phyloP scores from a whole-genome alignment of 53 echinoderm and acorn worm genomes.

The Paelopatides confundens region DNA sequence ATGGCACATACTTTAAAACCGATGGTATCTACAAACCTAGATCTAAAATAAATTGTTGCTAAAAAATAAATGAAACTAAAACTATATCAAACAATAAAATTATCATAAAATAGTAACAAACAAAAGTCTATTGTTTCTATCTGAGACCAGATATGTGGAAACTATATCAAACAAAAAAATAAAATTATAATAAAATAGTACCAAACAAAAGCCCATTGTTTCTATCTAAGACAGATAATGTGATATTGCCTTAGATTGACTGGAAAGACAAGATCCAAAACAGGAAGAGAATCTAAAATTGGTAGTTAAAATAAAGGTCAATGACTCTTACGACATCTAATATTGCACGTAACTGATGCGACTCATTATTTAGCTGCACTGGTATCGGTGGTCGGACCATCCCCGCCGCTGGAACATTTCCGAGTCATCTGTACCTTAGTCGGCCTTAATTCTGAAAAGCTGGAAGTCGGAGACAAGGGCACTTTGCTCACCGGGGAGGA shows the following conservation, averaged over 20 bases:
- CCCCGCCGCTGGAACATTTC: not conserved
- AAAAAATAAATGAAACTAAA: too few relatives aligned
- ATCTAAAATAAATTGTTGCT: too few relatives aligned
- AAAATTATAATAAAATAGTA: too few relatives aligned
- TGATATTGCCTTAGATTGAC: not conserved
- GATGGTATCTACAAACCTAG: too few relatives aligned
- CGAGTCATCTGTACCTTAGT: slow-evolving; percentile 4
- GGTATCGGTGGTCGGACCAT: not conserved
- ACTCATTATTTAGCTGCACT: not conserved
- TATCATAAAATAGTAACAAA: too few relatives aligned
- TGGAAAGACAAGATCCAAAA: not conserved
- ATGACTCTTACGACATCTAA: not conserved
- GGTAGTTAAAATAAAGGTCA: not conserved
- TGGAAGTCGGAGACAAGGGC: slow-evolving; percentile 21
- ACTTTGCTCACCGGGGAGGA: slow-evolving; percentile 14
- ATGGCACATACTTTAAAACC: too few relatives aligned
- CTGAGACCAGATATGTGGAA: too few relatives aligned
- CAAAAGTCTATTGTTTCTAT: too few relatives aligned
- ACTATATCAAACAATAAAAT: too few relatives aligned
- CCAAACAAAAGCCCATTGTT: not conserved
- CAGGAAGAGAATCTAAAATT: not conserved
- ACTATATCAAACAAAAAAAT: too few relatives aligned
- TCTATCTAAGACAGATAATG: not conserved
- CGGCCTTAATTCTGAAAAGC: slow-evolving; percentile 18
- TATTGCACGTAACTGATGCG: not conserved